These are phyloP conservation scores for Electrophaes corylata DNA, from an alignment of 2,888 invertebrate genomes.

Conservation along the genomic window DNA sequence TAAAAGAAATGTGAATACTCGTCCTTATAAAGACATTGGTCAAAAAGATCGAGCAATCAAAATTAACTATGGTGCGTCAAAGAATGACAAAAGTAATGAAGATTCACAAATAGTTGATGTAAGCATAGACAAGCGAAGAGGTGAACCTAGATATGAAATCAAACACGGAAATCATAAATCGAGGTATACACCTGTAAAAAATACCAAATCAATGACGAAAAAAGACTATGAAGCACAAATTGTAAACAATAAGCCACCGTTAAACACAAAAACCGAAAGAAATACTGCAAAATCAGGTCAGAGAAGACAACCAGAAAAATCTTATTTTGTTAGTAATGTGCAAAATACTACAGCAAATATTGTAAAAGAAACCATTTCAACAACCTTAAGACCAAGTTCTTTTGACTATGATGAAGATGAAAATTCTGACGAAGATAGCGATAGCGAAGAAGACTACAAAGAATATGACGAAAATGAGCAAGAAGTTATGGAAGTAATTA, in stretches of 20 bases:
- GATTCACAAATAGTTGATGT: slow-evolving; percentile 63
- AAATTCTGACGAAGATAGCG: slow-evolving; percentile 34
- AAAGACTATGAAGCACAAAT: slow-evolving; percentile 60
- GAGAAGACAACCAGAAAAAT: slow-evolving; percentile 40
- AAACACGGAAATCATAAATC: slow-evolving; percentile 65
- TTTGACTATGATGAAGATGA: slow-evolving; percentile 3
- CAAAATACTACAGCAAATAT: slow-evolving; percentile 58
- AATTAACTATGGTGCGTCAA: slow-evolving; percentile 28
- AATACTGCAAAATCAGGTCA: slow-evolving; percentile 28
- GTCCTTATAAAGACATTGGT: slow-evolving; percentile 69
- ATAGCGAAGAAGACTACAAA: slow-evolving; percentile 57
- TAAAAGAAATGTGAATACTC: slow-evolving; percentile 54
- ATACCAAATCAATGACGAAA: slow-evolving; percentile 61
- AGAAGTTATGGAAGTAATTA: slow-evolving; percentile 39
- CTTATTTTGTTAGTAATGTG: slow-evolving; percentile 52
- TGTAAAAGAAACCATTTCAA: slow-evolving; percentile 49
- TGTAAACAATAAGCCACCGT: slow-evolving; percentile 32
- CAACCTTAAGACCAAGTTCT: slow-evolving; percentile 22
- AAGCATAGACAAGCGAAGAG: slow-evolving; percentile 64
- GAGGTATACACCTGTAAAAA: slow-evolving; percentile 64
- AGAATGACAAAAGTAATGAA: slow-evolving; percentile 40
- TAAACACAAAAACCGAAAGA: slow-evolving; percentile 32
- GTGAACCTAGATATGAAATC: slow-evolving; percentile 75
- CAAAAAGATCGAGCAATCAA: slow-evolving; percentile 61
- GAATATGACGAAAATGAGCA: slow-evolving; percentile 52